Conservation (phyloP, 2,797 vertebrate species). For the Podargus strigoides region DNA sequence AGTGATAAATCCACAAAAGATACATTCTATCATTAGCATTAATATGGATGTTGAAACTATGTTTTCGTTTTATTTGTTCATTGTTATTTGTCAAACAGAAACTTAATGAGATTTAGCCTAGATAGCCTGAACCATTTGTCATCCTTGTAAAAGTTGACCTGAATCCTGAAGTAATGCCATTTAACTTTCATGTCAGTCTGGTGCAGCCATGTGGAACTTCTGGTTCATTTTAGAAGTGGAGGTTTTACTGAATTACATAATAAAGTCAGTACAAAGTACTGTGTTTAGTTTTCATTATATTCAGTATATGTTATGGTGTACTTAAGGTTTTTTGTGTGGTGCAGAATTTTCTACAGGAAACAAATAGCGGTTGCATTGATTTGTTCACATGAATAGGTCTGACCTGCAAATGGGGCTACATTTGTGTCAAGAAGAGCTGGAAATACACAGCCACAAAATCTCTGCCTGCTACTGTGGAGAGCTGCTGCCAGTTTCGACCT, state of each 20-base stretch:
- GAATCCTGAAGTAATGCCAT: background rate
- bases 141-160: background rate
- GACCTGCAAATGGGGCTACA: background rate
- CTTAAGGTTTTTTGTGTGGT: background rate
- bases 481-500: background rate
- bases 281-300: background rate
- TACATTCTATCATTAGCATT: background rate
- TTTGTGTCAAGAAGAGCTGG: background rate
- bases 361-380: background rate
- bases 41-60: background rate
- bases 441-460: background rate
- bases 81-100: background rate
- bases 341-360: background rate
- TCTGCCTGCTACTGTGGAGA: background rate
- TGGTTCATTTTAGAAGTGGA: background rate
- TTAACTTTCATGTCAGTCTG: background rate
- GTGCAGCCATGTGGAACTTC: background rate
- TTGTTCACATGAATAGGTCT: background rate
- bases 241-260: background rate
- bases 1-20: background rate
- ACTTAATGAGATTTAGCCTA: background rate
- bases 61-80: background rate
- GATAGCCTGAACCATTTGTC: background rate
- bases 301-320: background rate
- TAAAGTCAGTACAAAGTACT: background rate